Evolutionary conservation across 1,140 invertebrate genomes (phyloP), one percentile per base, ranked within the genome.

Genomic region (Palaemon carinicauda): DNA sequence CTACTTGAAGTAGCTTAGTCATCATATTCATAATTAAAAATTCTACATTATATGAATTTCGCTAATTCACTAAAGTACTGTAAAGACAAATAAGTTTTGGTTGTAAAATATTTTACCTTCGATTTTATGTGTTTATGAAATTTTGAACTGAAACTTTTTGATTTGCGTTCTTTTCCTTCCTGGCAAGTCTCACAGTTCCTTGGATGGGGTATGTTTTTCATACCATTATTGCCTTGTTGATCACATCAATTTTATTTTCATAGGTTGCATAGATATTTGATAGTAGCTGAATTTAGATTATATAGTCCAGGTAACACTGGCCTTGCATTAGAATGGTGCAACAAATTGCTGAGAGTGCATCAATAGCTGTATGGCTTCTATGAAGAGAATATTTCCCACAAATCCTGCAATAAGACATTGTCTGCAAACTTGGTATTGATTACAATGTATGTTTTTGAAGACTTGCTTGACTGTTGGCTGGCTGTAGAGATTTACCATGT

Each of bases 121-220:
- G 5, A 41, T 41, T 41, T 41, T 9, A 3, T 41, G 12, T 41
- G 7, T 12, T 41, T 12, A 41, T 41, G 41, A 41, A 41, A 41
- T 41, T 41, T 41, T 41, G 41, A 41, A 41, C 12, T 5, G 41
- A 41, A 41, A 60, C 41, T 51, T 87, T 79, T 87, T 87, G 85
- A 81, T 87, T 73, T 77, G 71, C 14, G 33, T 24, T 87, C 60
- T 82, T 51, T 87, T 81, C 73, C 85, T 87, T 74, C 79, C 79
- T 24, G 78, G 79, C 85, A 87, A 87, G 85, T 87, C 21, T 73
- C 85, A 75, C 85, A 82, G 85, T 81, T 87, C 77, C 85, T 87
- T 24, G 85, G 85, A 81, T 73, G 85, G 85, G 85, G 85, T 87
- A 82, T 27, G 85, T 81, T 69, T 29, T 53, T 24, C 24, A 51